Base-by-base conservation (phyloP, 2,797 vertebrate genomes). In the Pseudocheirus occidentalis region DNA sequence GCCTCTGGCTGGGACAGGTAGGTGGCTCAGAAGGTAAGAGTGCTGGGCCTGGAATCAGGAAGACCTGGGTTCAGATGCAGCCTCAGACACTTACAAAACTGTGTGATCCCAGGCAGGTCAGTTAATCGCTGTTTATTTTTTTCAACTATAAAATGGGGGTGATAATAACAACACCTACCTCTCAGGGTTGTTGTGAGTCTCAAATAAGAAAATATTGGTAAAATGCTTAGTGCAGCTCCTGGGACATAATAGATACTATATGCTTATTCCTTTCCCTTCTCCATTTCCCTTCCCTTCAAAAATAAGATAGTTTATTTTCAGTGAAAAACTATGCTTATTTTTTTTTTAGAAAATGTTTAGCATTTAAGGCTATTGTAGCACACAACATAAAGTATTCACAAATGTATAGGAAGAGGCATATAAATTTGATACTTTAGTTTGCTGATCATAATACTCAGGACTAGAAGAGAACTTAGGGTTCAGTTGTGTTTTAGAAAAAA, bases 251-350 rank as follows among this genome's bases (percentile, higher is more conserved):
- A 66, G 4, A 1, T n/a, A 62, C 14, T 66, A 66, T 40, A 40
- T n/a, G 62, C 62, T 73, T 73, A 40, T 18, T 95, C 91, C 81
- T 18, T 62, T 53, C 87, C 91, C 94, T 58, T 29, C 46, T 62
- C 1, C 52, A 34, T 29, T 24, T 90, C 24, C 93, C 0, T 34
- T 55, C 91, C 90, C 73, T 56, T 59, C 18, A 58, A 27, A 96
- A 96, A 91, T 28, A 52, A 31, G 24, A 40, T 5, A 73, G 14
- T 73, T 73, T 73, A 73, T 73, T 73, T 73, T 40, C 16, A n/a
- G 34, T 40, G 62, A 73, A 14, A 73, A 73, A 40, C 14, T 73
- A 73, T 73, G 62, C 9, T 5, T 5, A n/a, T 7, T 34, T 40
- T 21, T 40, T 21, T 5, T 73, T 73, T 7, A n/a, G 62, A 73